phyloP scores from a whole-genome alignment of 2,113 vertebrate species.

The Tupaia tana region DNA sequence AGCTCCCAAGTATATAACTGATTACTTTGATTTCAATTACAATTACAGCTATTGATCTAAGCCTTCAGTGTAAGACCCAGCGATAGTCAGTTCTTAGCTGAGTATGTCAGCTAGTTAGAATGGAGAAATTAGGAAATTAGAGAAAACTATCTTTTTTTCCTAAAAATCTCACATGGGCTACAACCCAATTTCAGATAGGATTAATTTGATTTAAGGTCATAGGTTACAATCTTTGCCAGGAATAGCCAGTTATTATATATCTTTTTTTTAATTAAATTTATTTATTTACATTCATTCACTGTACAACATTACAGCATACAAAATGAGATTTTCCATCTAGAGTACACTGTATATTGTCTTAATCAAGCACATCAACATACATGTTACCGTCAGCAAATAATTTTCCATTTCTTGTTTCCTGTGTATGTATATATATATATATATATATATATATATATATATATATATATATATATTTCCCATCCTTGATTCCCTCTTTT shows the following conservation, averaged over 20 bases:
- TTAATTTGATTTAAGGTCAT: constrained; percentile 20
- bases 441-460: too few relatives aligned
- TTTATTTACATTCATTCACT: too few relatives aligned
- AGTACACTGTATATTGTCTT: too few relatives aligned
- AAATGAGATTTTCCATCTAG: too few relatives aligned
- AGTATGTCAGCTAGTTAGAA: background rate
- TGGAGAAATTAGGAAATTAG: constrained; percentile 30
- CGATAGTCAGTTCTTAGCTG: background rate
- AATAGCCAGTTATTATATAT: background rate
- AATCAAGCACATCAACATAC: too few relatives aligned
- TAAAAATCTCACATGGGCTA: constrained; percentile 20
- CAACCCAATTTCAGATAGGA: constrained; percentile 17
- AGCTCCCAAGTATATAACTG: background rate
- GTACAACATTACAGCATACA: too few relatives aligned
- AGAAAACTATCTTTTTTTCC: background rate
- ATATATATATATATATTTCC: too few relatives aligned
- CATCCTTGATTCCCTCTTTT: too few relatives aligned
- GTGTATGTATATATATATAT: too few relatives aligned
- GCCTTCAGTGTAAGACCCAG: constrained; percentile 9
- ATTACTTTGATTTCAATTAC: background rate
- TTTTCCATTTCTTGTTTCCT: too few relatives aligned
- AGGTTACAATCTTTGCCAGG: background rate
- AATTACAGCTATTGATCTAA: constrained; percentile 47
- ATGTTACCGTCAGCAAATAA: too few relatives aligned
- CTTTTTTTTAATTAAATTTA: too few relatives aligned